These are phyloP conservation scores for Thunnus thynnus DNA, from an alignment of 2,113 vertebrate species.

Conservation along the genomic window DNA sequence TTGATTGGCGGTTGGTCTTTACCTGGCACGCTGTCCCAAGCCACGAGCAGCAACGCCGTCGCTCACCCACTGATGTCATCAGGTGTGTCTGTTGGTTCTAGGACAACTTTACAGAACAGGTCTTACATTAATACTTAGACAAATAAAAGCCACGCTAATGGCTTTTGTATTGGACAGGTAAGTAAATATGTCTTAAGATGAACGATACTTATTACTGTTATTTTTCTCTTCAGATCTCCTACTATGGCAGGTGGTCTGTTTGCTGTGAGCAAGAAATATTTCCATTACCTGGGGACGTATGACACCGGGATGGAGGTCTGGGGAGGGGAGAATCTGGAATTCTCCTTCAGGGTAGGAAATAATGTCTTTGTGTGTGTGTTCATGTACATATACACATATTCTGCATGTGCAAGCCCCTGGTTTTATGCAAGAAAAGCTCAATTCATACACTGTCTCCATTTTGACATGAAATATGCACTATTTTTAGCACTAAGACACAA, in stretches of 20 bases:
- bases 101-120: neutral
- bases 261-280: slow-evolving; percentile 94
- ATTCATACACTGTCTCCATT: neutral
- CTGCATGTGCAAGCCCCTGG: neutral
- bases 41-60: slow-evolving; percentile 88
- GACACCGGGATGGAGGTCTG: slow-evolving; percentile 99
- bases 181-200: neutral
- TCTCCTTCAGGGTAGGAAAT: slow-evolving; percentile 95
- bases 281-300: slow-evolving; percentile 96
- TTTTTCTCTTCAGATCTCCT: slow-evolving; percentile 88
- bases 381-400: slow-evolving; percentile 1
- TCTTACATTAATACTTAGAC: neutral
- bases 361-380: neutral
- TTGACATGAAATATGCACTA: slow-evolving; percentile 20
- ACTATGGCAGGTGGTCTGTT: slow-evolving; percentile 99
- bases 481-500: slow-evolving; percentile 10
- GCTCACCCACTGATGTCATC: slow-evolving; percentile 91
- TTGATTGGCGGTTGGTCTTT: slow-evolving; percentile 97
- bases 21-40: slow-evolving; percentile 93
- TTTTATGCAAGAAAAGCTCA: neutral
- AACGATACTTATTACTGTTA: neutral
- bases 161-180: no score
- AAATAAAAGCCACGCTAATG: neutral
- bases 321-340: slow-evolving; percentile 99
- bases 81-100: slow-evolving; percentile 82